These are phyloP conservation scores for Smittia sp. DNA, from an alignment of 2,888 invertebrate genomes.

Conservation along the genomic window DNA sequence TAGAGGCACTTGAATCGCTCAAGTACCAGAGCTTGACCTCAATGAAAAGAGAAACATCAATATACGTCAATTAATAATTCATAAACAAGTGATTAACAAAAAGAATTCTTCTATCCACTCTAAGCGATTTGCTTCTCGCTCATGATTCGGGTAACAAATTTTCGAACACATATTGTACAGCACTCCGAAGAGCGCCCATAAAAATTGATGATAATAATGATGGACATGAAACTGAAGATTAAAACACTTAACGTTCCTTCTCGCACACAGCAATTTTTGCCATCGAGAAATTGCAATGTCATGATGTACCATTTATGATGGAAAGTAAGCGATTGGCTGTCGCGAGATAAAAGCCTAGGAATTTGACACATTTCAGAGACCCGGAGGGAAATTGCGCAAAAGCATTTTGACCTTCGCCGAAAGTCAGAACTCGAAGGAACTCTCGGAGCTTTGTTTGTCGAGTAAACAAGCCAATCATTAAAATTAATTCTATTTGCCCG, in stretches of 20 bases:
- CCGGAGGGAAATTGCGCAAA: not conserved
- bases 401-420: not conserved
- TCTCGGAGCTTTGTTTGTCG: not conserved
- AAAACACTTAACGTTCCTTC: slow-evolving; percentile 40
- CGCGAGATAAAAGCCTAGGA: slow-evolving; percentile 18
- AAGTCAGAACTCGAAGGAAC: slow-evolving; percentile 4
- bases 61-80: slow-evolving; percentile 41
- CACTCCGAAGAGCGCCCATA: not conserved
- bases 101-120: not conserved
- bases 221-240: slow-evolving; percentile 40
- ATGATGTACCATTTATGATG: slow-evolving; percentile 39
- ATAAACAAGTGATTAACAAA: slow-evolving; percentile 42
- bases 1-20: slow-evolving; percentile 30
- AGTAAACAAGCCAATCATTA: slow-evolving; percentile 33
- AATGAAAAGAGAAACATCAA: slow-evolving; percentile 37
- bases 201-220: slow-evolving; percentile 37
- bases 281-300: slow-evolving; percentile 41
- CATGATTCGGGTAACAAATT: not conserved
- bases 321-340: slow-evolving; percentile 34
- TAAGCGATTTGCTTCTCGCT: not conserved
- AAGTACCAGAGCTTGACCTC: slow-evolving; percentile 27
- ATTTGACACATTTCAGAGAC: slow-evolving; percentile 19
- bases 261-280: slow-evolving; percentile 32
- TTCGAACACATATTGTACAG: slow-evolving; percentile 1
- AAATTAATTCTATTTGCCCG: slow-evolving; percentile 34